These are phyloP conservation scores for Amaurobius ferox DNA, from an alignment of 2,888 invertebrate species.

Conservation along the genomic window DNA sequence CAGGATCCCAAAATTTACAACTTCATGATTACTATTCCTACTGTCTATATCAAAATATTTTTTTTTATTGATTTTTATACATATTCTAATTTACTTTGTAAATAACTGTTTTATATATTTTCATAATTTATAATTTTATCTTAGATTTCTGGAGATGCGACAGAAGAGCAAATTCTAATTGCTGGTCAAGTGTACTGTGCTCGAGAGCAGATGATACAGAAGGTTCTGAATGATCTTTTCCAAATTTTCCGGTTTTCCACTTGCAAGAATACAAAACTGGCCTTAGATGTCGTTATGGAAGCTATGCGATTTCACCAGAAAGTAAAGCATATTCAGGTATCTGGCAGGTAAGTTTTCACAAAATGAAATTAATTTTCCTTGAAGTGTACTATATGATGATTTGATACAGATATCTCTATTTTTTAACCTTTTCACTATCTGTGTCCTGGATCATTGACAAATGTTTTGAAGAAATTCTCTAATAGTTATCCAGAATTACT, in stretches of 20 bases:
- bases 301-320: slow-evolving; percentile 92
- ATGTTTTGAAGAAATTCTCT: too few relatives aligned
- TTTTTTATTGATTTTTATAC: too few relatives aligned
- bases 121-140: slow-evolving; percentile 67
- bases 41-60: too few relatives aligned
- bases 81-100: too few relatives aligned
- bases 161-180: slow-evolving; percentile 91
- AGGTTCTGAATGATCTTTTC: slow-evolving; percentile 93
- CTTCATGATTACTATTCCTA: too few relatives aligned
- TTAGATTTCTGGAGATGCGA: slow-evolving; percentile 93
- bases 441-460: too few relatives aligned
- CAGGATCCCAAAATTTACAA: too few relatives aligned
- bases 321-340: slow-evolving; percentile 93
- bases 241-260: slow-evolving; percentile 90
- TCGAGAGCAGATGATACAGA: slow-evolving; percentile 87
- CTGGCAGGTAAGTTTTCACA: slow-evolving; percentile 77
- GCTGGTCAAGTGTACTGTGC: slow-evolving; percentile 89
- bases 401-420: too few relatives aligned
- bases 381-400: too few relatives aligned
- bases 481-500: too few relatives aligned
- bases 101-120: too few relatives aligned
- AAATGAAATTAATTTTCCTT: slow-evolving; percentile 7
- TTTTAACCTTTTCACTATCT: too few relatives aligned
- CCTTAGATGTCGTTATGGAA: slow-evolving; percentile 88
- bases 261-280: slow-evolving; percentile 85